Conservation (phyloP, 2,888 invertebrate species). For the Mythimna lalbum region DNA sequence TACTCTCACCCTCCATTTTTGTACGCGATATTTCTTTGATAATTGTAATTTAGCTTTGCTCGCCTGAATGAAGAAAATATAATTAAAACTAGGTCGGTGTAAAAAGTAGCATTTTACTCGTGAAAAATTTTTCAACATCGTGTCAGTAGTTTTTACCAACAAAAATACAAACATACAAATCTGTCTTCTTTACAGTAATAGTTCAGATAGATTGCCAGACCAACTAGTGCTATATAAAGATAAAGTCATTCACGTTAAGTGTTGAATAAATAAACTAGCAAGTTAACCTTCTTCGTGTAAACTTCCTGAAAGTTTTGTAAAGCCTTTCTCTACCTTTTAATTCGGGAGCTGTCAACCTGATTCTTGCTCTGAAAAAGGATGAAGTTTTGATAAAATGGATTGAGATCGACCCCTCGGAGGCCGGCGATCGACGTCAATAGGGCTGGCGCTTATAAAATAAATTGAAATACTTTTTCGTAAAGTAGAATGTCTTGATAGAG, state of each 20-base stretch:
- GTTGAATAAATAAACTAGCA: constrained; percentile 7
- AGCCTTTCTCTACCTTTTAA: constrained; percentile 45
- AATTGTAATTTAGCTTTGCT: no score
- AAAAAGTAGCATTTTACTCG: no score
- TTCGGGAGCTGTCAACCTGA: constrained; percentile 47
- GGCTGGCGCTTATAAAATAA: constrained; percentile 28
- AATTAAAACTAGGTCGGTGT: no score
- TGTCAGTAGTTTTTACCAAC: no score
- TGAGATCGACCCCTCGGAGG: constrained; percentile 35
- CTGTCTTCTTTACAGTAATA: no score
- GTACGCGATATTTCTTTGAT: no score
- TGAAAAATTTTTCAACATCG: no score
- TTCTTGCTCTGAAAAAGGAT: constrained; percentile 35
- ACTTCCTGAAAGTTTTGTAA: constrained; percentile 21
- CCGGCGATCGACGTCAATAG: constrained; percentile 23
- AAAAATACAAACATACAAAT: no score
- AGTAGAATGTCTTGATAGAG: not conserved
- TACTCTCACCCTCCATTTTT: no score
- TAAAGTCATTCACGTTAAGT: constrained; percentile 7
- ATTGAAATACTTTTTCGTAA: constrained; percentile 3
- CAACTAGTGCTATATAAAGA: no score
- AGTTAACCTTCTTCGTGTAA: constrained; percentile 15
- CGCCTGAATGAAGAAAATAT: no score
- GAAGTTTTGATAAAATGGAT: constrained; percentile 54
- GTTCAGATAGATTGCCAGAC: no score